Evolutionary conservation across 2,888 invertebrate species (phyloP), one percentile per base, ranked within the genome.

Genomic region (Calliphora vomitoria): DNA sequence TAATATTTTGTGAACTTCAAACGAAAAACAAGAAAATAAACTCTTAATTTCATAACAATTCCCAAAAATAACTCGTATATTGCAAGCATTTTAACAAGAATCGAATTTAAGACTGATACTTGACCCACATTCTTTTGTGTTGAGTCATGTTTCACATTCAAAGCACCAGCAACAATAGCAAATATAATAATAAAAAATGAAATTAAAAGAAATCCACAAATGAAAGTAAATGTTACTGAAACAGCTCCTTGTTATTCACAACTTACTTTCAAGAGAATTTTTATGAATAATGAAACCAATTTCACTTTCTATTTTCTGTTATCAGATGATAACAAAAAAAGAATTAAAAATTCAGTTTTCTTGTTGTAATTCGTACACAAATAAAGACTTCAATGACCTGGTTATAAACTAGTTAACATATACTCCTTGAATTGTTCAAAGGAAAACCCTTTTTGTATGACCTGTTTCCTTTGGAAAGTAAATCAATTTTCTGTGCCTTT

Each of bases 141-240:
- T 58, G 68, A 82, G 47, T 82, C 74, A 75, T 82, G 58, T 18
- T 35, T 66, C n/a, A 74, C 47, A 68, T 60, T 62, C 47, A 71
- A 18, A 13, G 8, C 18, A 55, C 3, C n/a, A 78, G 13, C 13
- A 66, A 38, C 55, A 55, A 60, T 4, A 20, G 13, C 44, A 38
- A 25, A 5, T 38, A 55, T 13, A 79, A 38, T 5, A 41, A 62
- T 5, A 13, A 60, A 60, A 44, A 69, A 60, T n/a, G 10, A 80
- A 62, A 31, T 69, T 47, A 66, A 68, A 68, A 82, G 58, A 50
- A 80, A 62, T 60, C 66, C 35, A 78, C 44, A 83, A 66, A 83
- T 81, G 83, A 87, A 87, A 83, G 83, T 83, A 66, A 76, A 76
- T 66, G 58, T 79, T 66, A 83, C 41, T 47, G 31, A 74, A 87